Conservation (phyloP, 1,140 invertebrate genomes). For the Pseudomyrmex gracilis region DNA sequence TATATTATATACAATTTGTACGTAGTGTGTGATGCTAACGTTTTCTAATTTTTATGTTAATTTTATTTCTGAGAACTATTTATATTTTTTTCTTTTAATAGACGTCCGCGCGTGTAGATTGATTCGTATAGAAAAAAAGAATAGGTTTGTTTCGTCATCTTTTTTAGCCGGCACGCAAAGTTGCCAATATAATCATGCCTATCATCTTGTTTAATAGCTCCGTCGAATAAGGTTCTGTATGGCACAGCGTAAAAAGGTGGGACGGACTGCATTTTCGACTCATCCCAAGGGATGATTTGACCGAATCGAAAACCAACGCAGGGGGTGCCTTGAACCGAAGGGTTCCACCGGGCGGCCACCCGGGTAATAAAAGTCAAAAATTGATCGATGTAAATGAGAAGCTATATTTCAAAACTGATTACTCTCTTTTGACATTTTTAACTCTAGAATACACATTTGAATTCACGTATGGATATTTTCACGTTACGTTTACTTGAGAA, state of each 20-base stretch:
- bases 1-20: no score
- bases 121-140: constrained; percentile 8
- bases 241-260: constrained; percentile 37
- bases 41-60: constrained; percentile 1
- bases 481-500: no score
- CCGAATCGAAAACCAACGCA: constrained; percentile 61
- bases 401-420: constrained; percentile 30
- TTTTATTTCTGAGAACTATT: constrained; percentile 9
- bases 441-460: not conserved
- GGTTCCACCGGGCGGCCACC: constrained; percentile 25
- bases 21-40: not conserved
- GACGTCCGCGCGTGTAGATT: not conserved
- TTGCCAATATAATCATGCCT: constrained; percentile 74
- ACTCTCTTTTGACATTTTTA: constrained; percentile 18
- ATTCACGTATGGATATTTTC: no score
- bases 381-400: constrained; percentile 67
- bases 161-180: constrained; percentile 53
- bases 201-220: constrained; percentile 79
- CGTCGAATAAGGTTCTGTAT: constrained; percentile 56
- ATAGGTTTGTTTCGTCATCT: not conserved
- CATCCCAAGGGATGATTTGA: constrained; percentile 76
- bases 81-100: not conserved
- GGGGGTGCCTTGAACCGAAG: constrained; percentile 51
- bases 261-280: constrained; percentile 58
- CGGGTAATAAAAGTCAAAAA: constrained; percentile 68